These are phyloP conservation scores for Oceanites oceanicus DNA, from an alignment of 2,113 vertebrate genomes.

Conservation along the genomic window DNA sequence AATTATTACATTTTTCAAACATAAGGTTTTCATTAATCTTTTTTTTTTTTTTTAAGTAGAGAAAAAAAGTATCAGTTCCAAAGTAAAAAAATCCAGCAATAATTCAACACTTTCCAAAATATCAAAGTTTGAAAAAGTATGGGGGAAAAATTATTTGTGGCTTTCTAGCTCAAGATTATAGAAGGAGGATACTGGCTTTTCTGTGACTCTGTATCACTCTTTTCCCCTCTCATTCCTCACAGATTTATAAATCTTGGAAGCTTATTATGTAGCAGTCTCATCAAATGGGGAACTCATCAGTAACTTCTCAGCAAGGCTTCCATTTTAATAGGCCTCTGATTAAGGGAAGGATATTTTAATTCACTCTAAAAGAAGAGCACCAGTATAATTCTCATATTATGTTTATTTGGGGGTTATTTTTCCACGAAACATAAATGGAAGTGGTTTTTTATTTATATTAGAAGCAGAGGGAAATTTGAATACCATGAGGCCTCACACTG, in stretches of 20 bases:
- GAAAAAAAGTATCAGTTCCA: background rate
- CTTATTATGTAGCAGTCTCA: background rate
- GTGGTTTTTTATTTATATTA: background rate
- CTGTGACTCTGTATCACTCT: background rate
- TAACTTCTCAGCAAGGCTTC: background rate
- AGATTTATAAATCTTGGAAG: background rate
- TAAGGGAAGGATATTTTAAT: background rate
- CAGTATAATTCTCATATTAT: background rate
- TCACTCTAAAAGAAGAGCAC: background rate
- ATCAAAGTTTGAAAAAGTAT: background rate
- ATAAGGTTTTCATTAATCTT: background rate
- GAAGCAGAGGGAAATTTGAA: background rate
- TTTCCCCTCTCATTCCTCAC: background rate
- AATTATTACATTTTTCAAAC: conserved; percentile 24
- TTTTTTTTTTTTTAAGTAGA: background rate
- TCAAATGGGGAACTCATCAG: background rate
- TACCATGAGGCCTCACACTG: background rate
- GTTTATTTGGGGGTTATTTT: background rate
- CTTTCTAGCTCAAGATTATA: background rate
- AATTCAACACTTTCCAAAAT: conserved; percentile 34
- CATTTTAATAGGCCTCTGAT: conserved; percentile 22
- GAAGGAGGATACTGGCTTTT: background rate
- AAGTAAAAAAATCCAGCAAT: background rate
- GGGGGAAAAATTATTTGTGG: background rate
- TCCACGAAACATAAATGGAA: background rate